Conservation (phyloP, 1,140 invertebrate species). For the Psilanteris sp. region DNA sequence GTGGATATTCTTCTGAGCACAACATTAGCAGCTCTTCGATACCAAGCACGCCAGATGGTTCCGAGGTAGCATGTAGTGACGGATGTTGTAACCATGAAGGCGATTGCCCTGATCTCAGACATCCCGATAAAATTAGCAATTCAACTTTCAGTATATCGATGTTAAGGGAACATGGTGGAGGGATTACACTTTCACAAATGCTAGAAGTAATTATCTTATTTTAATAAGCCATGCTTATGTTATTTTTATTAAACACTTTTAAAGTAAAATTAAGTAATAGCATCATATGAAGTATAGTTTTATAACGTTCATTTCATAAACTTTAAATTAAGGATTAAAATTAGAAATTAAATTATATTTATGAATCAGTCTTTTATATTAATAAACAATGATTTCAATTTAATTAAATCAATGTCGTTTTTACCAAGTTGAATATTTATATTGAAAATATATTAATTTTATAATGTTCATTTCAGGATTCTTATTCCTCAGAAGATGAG, state of each 20-base stretch:
- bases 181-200: slow-evolving; percentile 85
- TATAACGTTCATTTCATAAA: too few relatives aligned
- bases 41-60: slow-evolving; percentile 89
- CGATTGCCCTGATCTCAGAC: slow-evolving; percentile 77
- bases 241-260: too few relatives aligned
- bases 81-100: slow-evolving; percentile 89
- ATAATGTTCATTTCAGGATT: slow-evolving; percentile 77
- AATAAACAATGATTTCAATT: too few relatives aligned
- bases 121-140: slow-evolving; percentile 72
- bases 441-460: too few relatives aligned
- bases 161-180: slow-evolving; percentile 70
- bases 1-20: slow-evolving; percentile 90
- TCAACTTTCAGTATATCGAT: slow-evolving; percentile 71
- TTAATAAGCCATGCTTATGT: too few relatives aligned
- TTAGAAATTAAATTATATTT: too few relatives aligned
- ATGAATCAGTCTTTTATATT: too few relatives aligned
- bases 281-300: too few relatives aligned
- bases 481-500: slow-evolving; percentile 86
- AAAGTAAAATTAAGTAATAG: too few relatives aligned
- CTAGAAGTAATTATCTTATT: slow-evolving; percentile 80
- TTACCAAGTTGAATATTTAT: too few relatives aligned
- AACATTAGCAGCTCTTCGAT: slow-evolving; percentile 87
- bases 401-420: too few relatives aligned
- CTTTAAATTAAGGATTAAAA: too few relatives aligned
- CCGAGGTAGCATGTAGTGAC: slow-evolving; percentile 91